A percentile compares a stretch with the other conserved stretches of the same genome.
Evolutionary conservation across 2,888 invertebrate genomes (phyloP).

Genomic region (Drosophila diplacantha): DNA sequence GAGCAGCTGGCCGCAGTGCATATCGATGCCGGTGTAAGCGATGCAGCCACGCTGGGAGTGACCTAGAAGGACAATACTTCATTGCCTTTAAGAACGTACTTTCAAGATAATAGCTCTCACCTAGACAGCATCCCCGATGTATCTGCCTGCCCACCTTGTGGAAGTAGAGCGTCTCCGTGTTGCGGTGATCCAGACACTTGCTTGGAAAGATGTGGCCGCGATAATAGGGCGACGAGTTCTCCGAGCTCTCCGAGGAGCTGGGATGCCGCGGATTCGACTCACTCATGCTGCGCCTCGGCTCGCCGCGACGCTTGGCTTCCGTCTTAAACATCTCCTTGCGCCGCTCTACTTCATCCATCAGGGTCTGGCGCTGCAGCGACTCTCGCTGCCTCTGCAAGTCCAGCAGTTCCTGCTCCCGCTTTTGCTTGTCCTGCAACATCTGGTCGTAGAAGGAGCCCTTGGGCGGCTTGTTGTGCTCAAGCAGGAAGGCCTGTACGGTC

Average conservation of each 20-base stretch:
- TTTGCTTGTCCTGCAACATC: conserved; percentile 87
- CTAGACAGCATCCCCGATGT: conserved; percentile 86
- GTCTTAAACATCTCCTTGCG: conserved; percentile 87
- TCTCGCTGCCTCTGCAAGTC: conserved; percentile 83
- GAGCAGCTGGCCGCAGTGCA: conserved; percentile 84
- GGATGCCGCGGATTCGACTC: conserved; percentile 78
- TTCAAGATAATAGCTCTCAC: conserved; percentile 44
- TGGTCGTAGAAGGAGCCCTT: conserved; percentile 92
- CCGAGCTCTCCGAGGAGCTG: conserved; percentile 81
- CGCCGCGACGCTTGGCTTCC: conserved; percentile 81
- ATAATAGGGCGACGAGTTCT: conserved; percentile 78
- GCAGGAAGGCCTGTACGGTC: conserved; percentile 87
- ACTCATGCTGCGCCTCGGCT: conserved; percentile 79
- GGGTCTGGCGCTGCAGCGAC: conserved; percentile 83
- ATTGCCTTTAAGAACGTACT: neutral
- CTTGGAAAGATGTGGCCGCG: conserved; percentile 73
- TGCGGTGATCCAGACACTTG: conserved; percentile 79
- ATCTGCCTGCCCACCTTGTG: conserved; percentile 81
- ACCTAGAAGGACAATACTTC: conserved; percentile 75
- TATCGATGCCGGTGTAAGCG: conserved; percentile 87
- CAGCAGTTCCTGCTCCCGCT: conserved; percentile 82
- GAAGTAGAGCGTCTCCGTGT: conserved; percentile 80
- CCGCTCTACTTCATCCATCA: conserved; percentile 86
- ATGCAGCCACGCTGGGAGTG: conserved; percentile 86
- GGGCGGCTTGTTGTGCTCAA: conserved; percentile 88